A percentile compares a stretch with the other conserved stretches of the same genome.
phyloP scores from a whole-genome alignment of 2,797 vertebrate genomes.

The Smutsia temminckii region DNA sequence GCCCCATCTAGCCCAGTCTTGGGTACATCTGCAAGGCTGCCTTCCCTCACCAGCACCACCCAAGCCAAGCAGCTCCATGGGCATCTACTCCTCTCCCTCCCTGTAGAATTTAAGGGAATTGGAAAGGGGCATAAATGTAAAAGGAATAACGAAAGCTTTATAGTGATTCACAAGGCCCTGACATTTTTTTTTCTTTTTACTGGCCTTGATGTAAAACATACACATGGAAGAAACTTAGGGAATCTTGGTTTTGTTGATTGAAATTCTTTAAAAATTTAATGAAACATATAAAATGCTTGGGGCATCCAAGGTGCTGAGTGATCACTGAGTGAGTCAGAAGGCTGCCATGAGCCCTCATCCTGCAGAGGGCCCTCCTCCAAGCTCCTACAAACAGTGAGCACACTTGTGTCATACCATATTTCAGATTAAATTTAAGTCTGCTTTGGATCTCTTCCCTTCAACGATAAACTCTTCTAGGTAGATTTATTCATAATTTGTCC shows the following conservation, averaged over 20 bases:
- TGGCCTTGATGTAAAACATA: background rate
- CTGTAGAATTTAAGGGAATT: background rate
- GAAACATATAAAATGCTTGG: background rate
- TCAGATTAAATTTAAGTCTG: background rate
- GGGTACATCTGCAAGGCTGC: rapidly evolving
- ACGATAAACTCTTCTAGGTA: background rate
- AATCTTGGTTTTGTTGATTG: background rate
- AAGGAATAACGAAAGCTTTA: background rate
- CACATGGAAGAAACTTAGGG: background rate
- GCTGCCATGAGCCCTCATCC: background rate
- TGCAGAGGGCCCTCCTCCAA: background rate
- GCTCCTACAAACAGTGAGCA: rapidly evolving
- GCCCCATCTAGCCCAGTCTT: background rate
- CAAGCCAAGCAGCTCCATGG: background rate
- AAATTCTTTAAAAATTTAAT: background rate
- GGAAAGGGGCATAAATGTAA: background rate
- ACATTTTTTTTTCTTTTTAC: background rate
- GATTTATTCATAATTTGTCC: background rate
- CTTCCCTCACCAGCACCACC: background rate
- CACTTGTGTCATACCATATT: background rate
- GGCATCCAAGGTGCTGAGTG: background rate
- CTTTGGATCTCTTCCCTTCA: background rate
- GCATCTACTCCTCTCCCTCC: background rate
- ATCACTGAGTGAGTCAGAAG: background rate
- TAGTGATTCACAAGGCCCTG: background rate